phyloP scores from a whole-genome alignment of 1,140 invertebrate species.

The Vanessa atalanta region DNA sequence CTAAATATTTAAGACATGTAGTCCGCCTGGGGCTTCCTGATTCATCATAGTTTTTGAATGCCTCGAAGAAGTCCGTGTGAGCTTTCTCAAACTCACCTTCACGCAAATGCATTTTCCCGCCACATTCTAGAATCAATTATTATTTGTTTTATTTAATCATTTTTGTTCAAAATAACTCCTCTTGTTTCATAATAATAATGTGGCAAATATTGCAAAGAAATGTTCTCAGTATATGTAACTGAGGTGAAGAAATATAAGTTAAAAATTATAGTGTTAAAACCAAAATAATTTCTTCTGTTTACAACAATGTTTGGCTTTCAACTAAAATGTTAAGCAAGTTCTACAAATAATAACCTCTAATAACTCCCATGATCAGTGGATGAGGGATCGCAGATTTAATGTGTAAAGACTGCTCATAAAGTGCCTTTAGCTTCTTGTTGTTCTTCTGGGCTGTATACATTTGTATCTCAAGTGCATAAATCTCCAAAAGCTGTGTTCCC shows the following conservation, averaged over 20 bases:
- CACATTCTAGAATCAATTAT: constrained; percentile 90
- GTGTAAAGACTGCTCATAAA: constrained; percentile 99
- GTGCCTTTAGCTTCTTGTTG: constrained; percentile 98
- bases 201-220: no score
- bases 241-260: no score
- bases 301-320: no score
- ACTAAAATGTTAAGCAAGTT: background rate
- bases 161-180: background rate
- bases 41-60: constrained; percentile 99
- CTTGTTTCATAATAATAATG: no score
- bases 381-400: constrained; percentile 99
- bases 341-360: constrained; percentile 86
- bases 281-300: no score
- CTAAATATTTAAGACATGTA: constrained; percentile 99
- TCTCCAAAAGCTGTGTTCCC: constrained; percentile 98
- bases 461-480: constrained; percentile 99
- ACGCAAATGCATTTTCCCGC: constrained; percentile 99
- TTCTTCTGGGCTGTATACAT: constrained; percentile 99
- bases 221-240: no score
- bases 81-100: constrained; percentile 99
- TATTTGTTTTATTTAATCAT: background rate
- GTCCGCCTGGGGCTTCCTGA: constrained; percentile 98
- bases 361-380: constrained; percentile 99
- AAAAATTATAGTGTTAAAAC: no score
- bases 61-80: constrained; percentile 99